Conservation (phyloP, 2,113 vertebrate genomes). For the Sula dactylatra region DNA sequence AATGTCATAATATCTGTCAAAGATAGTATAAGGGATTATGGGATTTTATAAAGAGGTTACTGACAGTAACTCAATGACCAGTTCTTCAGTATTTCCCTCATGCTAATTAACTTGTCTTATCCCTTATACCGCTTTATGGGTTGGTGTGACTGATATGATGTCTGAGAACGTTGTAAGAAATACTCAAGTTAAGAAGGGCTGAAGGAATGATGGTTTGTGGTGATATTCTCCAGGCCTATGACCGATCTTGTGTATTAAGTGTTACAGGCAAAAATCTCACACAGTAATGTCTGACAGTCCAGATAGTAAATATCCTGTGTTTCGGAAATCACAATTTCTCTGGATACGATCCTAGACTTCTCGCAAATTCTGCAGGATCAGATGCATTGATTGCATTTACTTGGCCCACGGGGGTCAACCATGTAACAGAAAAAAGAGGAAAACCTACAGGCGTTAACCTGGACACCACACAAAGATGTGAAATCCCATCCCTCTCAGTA, state of each 20-base stretch:
- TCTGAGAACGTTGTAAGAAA: background rate
- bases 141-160: rapidly evolving
- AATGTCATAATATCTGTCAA: background rate
- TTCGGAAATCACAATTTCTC: background rate
- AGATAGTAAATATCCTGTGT: background rate
- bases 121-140: background rate
- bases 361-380: background rate
- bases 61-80: background rate
- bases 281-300: background rate
- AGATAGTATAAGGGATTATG: background rate
- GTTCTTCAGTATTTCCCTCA: background rate
- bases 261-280: background rate
- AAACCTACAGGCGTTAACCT: background rate
- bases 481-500: background rate
- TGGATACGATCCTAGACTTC: rapidly evolving
- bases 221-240: background rate
- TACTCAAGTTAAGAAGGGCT: background rate
- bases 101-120: background rate
- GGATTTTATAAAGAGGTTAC: background rate
- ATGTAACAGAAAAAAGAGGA: background rate
- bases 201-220: background rate
- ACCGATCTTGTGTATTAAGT: background rate
- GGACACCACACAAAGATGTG: background rate
- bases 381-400: rapidly evolving
- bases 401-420: background rate